Percentiles rank a stretch among this genome's conserved stretches.
These are phyloP conservation scores for Dasyurus viverrinus DNA, from an alignment of 2,113 vertebrate genomes.

Conservation along the genomic window DNA sequence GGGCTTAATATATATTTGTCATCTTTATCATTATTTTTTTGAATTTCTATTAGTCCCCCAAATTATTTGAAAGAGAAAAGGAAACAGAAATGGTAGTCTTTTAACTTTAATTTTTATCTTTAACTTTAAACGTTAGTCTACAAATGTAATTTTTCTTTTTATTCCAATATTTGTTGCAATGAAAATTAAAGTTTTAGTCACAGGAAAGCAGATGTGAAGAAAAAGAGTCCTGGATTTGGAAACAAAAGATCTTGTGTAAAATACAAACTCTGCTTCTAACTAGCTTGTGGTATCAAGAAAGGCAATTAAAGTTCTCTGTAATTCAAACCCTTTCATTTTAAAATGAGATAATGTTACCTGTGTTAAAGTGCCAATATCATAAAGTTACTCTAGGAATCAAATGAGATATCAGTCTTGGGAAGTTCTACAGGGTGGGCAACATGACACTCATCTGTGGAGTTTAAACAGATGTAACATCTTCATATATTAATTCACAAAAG, in stretches of 20 bases:
- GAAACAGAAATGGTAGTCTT: background rate
- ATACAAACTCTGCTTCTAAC: slow-evolving; percentile 21
- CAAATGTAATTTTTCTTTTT: background rate
- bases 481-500: background rate
- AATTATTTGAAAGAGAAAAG: background rate
- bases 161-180: background rate
- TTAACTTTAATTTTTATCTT: background rate
- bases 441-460: background rate
- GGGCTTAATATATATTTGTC: background rate
- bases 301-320: background rate
- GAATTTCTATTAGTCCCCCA: background rate
- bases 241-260: background rate
- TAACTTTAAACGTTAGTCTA: background rate
- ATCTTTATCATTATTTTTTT: background rate
- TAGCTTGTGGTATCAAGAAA: background rate
- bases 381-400: background rate
- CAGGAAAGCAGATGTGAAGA: background rate
- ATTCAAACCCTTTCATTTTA: background rate
- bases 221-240: background rate
- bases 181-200: background rate
- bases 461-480: background rate
- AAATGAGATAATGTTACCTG: background rate
- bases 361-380: background rate
- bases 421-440: background rate
- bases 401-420: background rate